phyloP scores from a whole-genome alignment of 2,797 vertebrate species.

The Tympanoctomys barrerae region DNA sequence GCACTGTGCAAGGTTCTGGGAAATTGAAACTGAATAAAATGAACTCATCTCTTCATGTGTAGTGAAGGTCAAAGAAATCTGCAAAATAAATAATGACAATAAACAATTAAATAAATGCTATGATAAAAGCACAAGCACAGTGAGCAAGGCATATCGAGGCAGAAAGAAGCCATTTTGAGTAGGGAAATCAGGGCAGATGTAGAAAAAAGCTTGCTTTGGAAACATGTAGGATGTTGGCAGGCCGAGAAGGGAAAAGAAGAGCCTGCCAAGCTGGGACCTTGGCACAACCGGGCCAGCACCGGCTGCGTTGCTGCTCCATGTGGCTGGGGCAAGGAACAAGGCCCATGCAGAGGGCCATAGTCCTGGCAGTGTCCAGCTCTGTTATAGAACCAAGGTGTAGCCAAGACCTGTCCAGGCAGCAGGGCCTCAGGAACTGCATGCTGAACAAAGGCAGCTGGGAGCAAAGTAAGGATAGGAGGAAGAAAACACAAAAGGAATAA shows the following conservation, averaged over 20 bases:
- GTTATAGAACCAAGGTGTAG: neutral
- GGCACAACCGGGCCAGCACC: no score
- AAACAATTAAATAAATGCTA: neutral
- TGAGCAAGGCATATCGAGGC: neutral
- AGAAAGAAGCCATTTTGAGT: neutral
- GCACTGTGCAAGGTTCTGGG: neutral
- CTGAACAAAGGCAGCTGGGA: no score
- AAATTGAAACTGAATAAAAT: constrained; percentile 1
- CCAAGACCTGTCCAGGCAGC: neutral
- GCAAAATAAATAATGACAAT: neutral
- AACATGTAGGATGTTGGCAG: neutral
- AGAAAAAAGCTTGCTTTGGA: neutral
- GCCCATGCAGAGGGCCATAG: accelerated
- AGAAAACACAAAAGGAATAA: neutral
- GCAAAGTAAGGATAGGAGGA: neutral
- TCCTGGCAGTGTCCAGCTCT: no score
- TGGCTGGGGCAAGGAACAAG: neutral
- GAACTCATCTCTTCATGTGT: neutral
- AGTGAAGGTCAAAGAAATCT: neutral
- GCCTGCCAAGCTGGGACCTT: neutral
- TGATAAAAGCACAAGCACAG: neutral
- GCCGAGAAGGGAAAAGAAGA: neutral
- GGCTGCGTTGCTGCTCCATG: neutral
- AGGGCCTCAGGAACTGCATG: neutral
- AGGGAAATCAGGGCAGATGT: neutral